These are phyloP conservation scores for Scyliorhinus canicula DNA, from an alignment of 2,797 vertebrate genomes.

Conservation along the genomic window DNA sequence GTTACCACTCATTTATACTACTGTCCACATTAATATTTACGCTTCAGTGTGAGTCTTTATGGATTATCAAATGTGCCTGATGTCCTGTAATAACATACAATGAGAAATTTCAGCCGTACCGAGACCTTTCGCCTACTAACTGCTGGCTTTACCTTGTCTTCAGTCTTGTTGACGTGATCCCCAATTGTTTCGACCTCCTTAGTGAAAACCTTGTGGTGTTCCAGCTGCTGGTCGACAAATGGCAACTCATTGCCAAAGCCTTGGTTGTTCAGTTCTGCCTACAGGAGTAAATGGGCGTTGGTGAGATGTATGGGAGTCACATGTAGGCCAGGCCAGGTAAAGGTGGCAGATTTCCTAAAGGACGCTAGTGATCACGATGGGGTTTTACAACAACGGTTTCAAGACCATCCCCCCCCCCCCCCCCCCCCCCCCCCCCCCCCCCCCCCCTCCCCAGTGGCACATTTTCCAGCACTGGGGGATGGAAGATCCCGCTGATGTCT, in stretches of 20 bases:
- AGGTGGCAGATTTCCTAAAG: too few relatives aligned
- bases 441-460: too few relatives aligned
- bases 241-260: slow-evolving; percentile 83
- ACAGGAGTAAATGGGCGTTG: not conserved
- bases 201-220: slow-evolving; percentile 92
- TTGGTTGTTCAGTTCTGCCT: slow-evolving; percentile 72
- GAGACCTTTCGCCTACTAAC: not conserved
- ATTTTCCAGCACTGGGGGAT: too few relatives aligned
- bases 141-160: slow-evolving; percentile 63
- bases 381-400: too few relatives aligned
- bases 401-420: too few relatives aligned
- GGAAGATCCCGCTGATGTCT: too few relatives aligned
- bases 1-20: not conserved
- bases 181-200: slow-evolving; percentile 91
- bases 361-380: too few relatives aligned
- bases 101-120: not conserved
- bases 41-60: not conserved
- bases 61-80: not conserved
- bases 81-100: not conserved
- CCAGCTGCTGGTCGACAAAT: slow-evolving; percentile 78
- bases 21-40: not conserved
- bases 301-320: not conserved
- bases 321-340: too few relatives aligned
- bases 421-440: too few relatives aligned
- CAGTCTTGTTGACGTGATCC: slow-evolving; percentile 66